Base-by-base conservation (phyloP, 2,888 invertebrate genomes). In the Trissolcus brochymenae region DNA sequence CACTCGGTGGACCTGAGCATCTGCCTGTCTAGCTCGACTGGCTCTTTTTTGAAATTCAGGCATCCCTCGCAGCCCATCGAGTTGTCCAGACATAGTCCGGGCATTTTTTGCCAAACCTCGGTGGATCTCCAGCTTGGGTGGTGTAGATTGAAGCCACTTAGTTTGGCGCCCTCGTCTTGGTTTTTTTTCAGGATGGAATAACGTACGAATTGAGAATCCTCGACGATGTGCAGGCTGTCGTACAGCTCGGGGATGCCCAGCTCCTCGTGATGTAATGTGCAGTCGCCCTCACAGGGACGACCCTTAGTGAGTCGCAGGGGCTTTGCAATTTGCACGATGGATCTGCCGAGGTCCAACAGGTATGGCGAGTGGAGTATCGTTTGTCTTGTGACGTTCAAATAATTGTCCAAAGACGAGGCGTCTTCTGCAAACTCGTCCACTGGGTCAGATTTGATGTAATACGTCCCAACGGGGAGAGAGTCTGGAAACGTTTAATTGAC, bases 1-100 rank as follows among this genome's bases (percentile, higher is more conserved):
- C 93, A 93, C 1, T 88, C 78, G 89, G 91, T 79, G 1, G 82
- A 43, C 71, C 85, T 87, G 53, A 89, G 51, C 55, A 76, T 25
- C 11, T 53, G 14, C 0, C 2, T 21, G 35, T 7, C 4, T 43
- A 41, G 13, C 14, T 9, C 11, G 0, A 11, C 53, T 6, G 19
- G 19, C 2, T 51, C 17, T 21, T 16, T 19, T 11, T 51, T 16
- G 17, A 87, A 87, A 80, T 89, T 89, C 0, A 76, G 64, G 54
- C 89, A 89, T 16, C 81, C 79, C 13, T 81, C 79, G 16, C 17
- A 6, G 75, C 89, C 89, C 2, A 35, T 66, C 1, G 79, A 62
- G 25, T 84, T 82, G 13, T 80, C 82, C 9, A 85, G 25, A 64
- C 87, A 87, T 0, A 87, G 75, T 2, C 78, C 81, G 0, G 85